Base-by-base conservation (phyloP, 2,797 vertebrate species). In the Sitta carolinensis region DNA sequence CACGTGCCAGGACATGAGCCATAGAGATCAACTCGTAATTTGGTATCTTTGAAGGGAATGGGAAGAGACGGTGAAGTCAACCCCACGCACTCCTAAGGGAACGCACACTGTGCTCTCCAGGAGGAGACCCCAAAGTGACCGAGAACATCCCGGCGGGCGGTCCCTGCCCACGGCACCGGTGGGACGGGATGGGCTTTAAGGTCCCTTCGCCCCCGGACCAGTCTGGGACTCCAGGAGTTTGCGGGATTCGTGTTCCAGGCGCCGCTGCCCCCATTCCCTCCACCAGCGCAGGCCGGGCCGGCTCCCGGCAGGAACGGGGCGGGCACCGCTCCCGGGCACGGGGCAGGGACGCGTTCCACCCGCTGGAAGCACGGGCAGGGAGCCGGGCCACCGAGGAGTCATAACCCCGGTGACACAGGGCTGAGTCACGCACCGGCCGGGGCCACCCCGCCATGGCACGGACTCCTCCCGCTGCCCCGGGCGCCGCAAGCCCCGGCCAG, bases 401-500 rank as follows among this genome's bases (percentile, higher is more conserved):
- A 34, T 2, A 17, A 42, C 11, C 11, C 4, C 5, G 1, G 2
- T 43, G 50, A 58, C n/a, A 55, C 68, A 29, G 9, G 21, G 1
- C 0, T 2, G 34, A 86, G 10, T 43, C 51, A 51, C 2, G 8
- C 57, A 0, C 2, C 0, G 2, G 17, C 2, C 4, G 4, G 19
- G n/a, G 40, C 3, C n/a, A n/a, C n/a, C n/a, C n/a, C n/a, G n/a
- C n/a, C n/a, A n/a, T n/a, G n/a, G n/a, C n/a, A n/a, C n/a, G 32
- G 32, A 45, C 42, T 7, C 42, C 42, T 43, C 42, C 42, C 42
- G 15, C 40, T 42, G 40, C 40, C 40, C 40, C 12, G 40, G 40
- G 40, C 40, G 40, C 40, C 15, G 13, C 40, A 11, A 42, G 40
- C 40, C 40, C 42, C 42, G 42, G 16, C 7, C 42, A 43, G 42